These are phyloP conservation scores for Sycophaga agraensis DNA, from an alignment of 1,140 invertebrate species.

Conservation along the genomic window DNA sequence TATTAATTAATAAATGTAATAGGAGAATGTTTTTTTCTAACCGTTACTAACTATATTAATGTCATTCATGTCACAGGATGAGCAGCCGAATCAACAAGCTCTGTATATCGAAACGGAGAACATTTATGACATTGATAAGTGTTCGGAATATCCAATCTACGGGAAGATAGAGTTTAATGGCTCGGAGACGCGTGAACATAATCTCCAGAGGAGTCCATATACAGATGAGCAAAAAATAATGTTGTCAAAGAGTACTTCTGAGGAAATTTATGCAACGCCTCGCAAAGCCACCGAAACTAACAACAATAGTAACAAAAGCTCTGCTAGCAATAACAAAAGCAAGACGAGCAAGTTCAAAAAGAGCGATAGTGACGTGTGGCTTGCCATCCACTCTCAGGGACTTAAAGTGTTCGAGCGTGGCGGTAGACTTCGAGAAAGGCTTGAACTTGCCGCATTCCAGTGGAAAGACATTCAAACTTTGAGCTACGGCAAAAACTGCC, in stretches of 20 bases:
- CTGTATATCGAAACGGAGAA: slow-evolving; percentile 31
- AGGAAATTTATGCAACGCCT: slow-evolving; percentile 22
- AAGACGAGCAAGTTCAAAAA: slow-evolving; percentile 39
- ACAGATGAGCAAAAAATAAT: slow-evolving; percentile 34
- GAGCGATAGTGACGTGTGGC: slow-evolving; percentile 53
- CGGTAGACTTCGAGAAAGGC: slow-evolving; percentile 44
- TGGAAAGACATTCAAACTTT: slow-evolving; percentile 76
- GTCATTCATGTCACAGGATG: slow-evolving; percentile 1
- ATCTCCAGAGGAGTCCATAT: slow-evolving; percentile 24
- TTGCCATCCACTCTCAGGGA: slow-evolving; percentile 52
- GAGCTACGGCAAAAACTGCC: slow-evolving; percentile 71
- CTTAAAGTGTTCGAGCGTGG: slow-evolving; percentile 50
- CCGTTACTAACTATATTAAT: background rate
- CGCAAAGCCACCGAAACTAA: slow-evolving; percentile 27
- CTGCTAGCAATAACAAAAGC: slow-evolving; percentile 35
- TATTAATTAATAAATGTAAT: background rate
- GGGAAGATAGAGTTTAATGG: slow-evolving; percentile 33
- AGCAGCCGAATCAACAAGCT: background rate
- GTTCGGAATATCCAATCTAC: slow-evolving; percentile 28
- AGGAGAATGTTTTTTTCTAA: no score
- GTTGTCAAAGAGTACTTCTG: slow-evolving; percentile 16
- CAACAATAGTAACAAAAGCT: slow-evolving; percentile 25
- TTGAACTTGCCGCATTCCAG: slow-evolving; percentile 50
- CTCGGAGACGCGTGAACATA: slow-evolving; percentile 31
- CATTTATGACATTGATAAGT: slow-evolving; percentile 34